These are phyloP conservation scores for Aromia moschata DNA, from an alignment of 2,888 invertebrate species.

Conservation along the genomic window DNA sequence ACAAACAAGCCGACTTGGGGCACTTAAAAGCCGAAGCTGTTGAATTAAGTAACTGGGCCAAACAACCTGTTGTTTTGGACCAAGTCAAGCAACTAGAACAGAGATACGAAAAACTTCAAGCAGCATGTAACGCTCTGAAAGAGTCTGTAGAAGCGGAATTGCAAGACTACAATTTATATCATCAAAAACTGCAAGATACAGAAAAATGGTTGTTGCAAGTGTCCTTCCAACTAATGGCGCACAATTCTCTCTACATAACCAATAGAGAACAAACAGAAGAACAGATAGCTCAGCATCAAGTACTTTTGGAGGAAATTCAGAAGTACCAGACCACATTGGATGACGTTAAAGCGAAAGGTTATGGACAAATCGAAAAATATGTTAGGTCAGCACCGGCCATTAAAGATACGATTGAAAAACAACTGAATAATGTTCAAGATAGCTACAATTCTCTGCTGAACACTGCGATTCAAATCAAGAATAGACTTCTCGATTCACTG, in stretches of 20 bases:
- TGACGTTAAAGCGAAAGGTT: conserved; percentile 84
- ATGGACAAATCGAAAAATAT: conserved; percentile 84
- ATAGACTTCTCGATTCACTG: conserved; percentile 85
- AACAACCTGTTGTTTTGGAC: conserved; percentile 71
- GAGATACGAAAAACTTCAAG: conserved; percentile 75
- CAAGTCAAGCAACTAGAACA: conserved; percentile 75
- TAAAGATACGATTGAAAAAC: conserved; percentile 81
- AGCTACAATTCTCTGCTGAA: conserved; percentile 90
- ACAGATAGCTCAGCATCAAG: conserved; percentile 88
- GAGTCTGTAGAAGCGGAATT: conserved; percentile 82
- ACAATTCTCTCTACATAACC: conserved; percentile 91
- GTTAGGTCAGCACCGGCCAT: conserved; percentile 76
- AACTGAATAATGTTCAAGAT: conserved; percentile 89
- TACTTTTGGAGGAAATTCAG: conserved; percentile 79
- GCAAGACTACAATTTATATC: conserved; percentile 85
- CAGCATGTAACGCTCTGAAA: conserved; percentile 72
- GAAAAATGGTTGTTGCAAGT: conserved; percentile 96
- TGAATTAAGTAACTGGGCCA: conserved; percentile 79
- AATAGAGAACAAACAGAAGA: conserved; percentile 91
- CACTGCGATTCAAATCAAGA: conserved; percentile 91
- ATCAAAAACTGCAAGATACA: conserved; percentile 89
- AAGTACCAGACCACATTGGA: conserved; percentile 84
- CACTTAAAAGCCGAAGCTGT: conserved; percentile 78
- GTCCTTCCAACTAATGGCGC: conserved; percentile 95
- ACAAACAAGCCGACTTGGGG: conserved; percentile 80